These are phyloP conservation scores for Agonopterix heracliana DNA, from an alignment of 2,888 invertebrate genomes.

Conservation along the genomic window DNA sequence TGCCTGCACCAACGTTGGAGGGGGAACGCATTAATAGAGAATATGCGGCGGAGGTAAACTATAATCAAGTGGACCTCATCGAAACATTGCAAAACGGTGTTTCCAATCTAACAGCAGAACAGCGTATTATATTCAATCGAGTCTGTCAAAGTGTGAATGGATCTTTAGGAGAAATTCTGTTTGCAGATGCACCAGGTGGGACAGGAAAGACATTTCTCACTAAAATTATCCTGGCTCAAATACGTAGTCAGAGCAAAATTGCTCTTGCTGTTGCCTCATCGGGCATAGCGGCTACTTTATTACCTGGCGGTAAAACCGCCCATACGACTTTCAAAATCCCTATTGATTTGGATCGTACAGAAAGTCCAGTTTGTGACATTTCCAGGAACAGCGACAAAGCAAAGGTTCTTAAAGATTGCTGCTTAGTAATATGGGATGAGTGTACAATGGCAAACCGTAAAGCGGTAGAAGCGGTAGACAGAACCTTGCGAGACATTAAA, in stretches of 20 bases:
- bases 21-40: not conserved
- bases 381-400: not conserved
- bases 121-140: not conserved
- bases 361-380: not conserved
- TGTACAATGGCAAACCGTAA: constrained; percentile 24
- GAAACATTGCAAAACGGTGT: not conserved
- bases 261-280: not conserved
- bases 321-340: too few relatives aligned
- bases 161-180: not conserved
- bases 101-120: not conserved
- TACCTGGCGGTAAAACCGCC: not conserved
- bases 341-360: not conserved
- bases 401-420: constrained; percentile 5
- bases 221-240: constrained; percentile 1
- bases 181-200: not conserved
- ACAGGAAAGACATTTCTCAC: constrained; percentile 4
- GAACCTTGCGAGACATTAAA: constrained; percentile 25
- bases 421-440: not conserved
- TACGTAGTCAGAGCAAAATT: not conserved
- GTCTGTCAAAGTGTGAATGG: not conserved
- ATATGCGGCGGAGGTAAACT: not conserved
- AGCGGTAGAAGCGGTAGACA: constrained; percentile 25
- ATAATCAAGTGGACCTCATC: not conserved
- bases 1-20: not conserved
- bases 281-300: not conserved